These are phyloP conservation scores for Mesocentrotus franciscanus DNA, from an alignment of 53 echinoderm and acorn worm genomes.

Conservation along the genomic window DNA sequence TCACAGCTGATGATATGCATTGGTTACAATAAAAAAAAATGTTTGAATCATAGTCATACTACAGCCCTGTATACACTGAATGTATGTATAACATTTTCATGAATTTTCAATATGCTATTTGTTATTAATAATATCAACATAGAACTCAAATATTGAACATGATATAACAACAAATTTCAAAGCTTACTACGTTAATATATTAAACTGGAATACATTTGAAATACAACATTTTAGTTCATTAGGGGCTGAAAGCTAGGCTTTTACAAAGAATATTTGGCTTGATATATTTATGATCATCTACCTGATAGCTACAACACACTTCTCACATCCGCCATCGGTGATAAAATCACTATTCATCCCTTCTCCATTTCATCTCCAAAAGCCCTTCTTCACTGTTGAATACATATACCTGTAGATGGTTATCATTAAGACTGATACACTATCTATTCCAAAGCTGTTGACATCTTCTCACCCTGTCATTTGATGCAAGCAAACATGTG, in stretches of 20 bases:
- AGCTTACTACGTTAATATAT: neutral
- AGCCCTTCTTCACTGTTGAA: slow-evolving; percentile 15
- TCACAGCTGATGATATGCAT: too few relatives aligned
- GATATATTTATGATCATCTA: neutral
- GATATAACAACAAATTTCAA: too few relatives aligned
- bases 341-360: slow-evolving; percentile 17
- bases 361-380: slow-evolving; percentile 40
- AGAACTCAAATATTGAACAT: too few relatives aligned
- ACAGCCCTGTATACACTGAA: too few relatives aligned
- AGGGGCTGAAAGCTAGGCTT: neutral
- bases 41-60: too few relatives aligned
- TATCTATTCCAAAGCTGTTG: neutral
- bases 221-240: neutral
- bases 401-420: slow-evolving; percentile 39
- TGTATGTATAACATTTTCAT: too few relatives aligned
- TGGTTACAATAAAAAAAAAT: too few relatives aligned
- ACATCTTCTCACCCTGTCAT: slow-evolving; percentile 7
- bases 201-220: neutral
- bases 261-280: neutral
- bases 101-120: too few relatives aligned
- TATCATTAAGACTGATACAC: slow-evolving; percentile 34
- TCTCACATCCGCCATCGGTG: neutral
- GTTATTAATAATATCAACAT: too few relatives aligned
- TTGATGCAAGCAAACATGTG: neutral
- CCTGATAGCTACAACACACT: neutral